A percentile compares a stretch with the other conserved stretches of the same genome.
These are phyloP conservation scores for Lanius ludovicianus DNA, from an alignment of 2,113 vertebrate genomes.

Conservation along the genomic window DNA sequence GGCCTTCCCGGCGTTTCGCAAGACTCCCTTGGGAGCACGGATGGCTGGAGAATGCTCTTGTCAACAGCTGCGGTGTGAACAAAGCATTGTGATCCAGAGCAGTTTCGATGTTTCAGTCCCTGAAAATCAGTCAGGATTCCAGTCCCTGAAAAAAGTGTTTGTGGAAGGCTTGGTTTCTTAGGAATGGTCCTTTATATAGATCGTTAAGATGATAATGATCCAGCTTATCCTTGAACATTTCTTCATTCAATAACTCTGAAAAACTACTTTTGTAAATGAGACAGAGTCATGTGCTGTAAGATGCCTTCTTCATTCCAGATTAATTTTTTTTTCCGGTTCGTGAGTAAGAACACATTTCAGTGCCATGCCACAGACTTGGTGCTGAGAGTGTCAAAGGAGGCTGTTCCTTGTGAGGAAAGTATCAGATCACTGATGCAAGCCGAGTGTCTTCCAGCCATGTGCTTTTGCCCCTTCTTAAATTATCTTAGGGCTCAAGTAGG, in stretches of 20 bases:
- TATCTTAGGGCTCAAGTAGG: not conserved
- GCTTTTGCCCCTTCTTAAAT: not conserved
- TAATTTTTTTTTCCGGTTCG: not conserved
- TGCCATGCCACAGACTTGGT: not conserved
- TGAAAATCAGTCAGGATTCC: not conserved
- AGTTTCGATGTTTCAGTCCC: not conserved
- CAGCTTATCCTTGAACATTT: not conserved
- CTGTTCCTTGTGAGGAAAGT: not conserved
- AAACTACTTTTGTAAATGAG: not conserved
- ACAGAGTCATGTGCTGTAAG: not conserved
- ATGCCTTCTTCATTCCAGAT: not conserved
- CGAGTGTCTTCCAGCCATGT: rapidly evolving
- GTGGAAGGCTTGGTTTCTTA: not conserved
- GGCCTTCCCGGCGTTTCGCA: too few relatives aligned
- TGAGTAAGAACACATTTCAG: not conserved
- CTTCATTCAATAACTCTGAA: not conserved
- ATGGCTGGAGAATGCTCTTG: too few relatives aligned
- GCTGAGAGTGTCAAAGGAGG: not conserved
- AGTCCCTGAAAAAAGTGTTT: not conserved
- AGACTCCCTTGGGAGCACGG: too few relatives aligned
- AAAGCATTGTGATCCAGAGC: too few relatives aligned
- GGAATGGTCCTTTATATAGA: not conserved
- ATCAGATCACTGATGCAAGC: not conserved
- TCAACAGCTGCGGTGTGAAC: too few relatives aligned
- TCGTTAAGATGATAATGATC: not conserved